A percentile compares a stretch with the other conserved stretches of the same genome.
These are phyloP conservation scores for Trogon surrucura DNA, from an alignment of 2,113 vertebrate species.

Conservation along the genomic window DNA sequence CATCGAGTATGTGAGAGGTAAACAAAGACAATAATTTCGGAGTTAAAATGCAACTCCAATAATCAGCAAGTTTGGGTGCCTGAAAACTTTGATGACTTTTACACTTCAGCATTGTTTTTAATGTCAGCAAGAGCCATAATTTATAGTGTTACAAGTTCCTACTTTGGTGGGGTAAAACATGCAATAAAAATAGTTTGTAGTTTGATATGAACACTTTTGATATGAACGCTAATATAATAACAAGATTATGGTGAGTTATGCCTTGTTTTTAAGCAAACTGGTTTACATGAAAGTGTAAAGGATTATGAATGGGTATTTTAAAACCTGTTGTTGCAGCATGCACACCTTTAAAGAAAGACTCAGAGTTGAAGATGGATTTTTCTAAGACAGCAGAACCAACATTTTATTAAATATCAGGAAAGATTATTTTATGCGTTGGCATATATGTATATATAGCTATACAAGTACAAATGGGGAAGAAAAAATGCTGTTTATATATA, in stretches of 20 bases:
- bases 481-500: not conserved
- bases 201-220: not conserved
- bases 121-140: constrained; percentile 30
- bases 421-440: not conserved
- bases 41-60: not conserved
- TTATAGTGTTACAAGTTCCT: constrained; percentile 34
- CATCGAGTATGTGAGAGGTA: not conserved
- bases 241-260: constrained; percentile 22
- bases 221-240: not conserved
- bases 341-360: not conserved
- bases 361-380: not conserved
- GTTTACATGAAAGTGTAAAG: not conserved
- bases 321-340: not conserved
- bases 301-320: not conserved
- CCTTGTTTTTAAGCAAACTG: constrained; percentile 38
- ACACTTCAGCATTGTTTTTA: constrained; percentile 58
- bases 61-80: not conserved
- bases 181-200: constrained; percentile 44
- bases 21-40: not conserved
- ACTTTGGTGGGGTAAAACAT: constrained; percentile 40
- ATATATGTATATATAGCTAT: not conserved
- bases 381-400: not conserved
- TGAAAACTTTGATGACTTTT: constrained; percentile 20
- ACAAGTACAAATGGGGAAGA: not conserved
- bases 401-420: not conserved